Evolutionary conservation across 2,797 vertebrate species (phyloP), one percentile per base, ranked within the genome.

Genomic region (Chrysocyon brachyurus): DNA sequence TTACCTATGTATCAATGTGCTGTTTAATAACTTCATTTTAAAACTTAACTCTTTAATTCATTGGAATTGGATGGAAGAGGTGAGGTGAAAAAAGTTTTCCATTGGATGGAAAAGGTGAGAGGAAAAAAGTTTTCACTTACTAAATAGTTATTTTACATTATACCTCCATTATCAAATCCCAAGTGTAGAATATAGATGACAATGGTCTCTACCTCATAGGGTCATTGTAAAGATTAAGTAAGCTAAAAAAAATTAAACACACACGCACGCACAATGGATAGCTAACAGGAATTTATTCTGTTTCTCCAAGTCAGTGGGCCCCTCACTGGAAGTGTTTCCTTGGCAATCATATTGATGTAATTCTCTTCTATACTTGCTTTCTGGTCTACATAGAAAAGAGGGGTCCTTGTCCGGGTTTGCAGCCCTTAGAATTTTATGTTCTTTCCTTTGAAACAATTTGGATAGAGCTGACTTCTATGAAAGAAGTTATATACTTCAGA

Each of bases 381-480:
- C 52, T 75, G 21, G 40, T 87, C 16, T 77, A 15, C 21, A 16
- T 86, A 92, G 1, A 78, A 64, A 57, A 77, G 36, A 61, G 11
- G 26, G n/a, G n/a, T 93, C 16, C 33, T 96, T 90, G 83, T 79
- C 36, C 24, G 49, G 17, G 73, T 96, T 96, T 73, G 9, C 5
- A 87, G 57, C 5, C 31, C 90, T 93, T 73, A 75, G 21, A 40
- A 81, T 61, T 93, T 91, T 96, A 81, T 93, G 33, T 87, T 68
- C 31, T 64, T 6, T 57, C 28, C 68, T 93, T 87, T 87, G 61
- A 92, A 90, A 73, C 36, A 87, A 61, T 87, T 54, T 90, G n/a
- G 87, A 87, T 91, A 36, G 72, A 92, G 22, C n/a, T 75, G 15
- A 81, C 28, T 78, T 66, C 31, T 90, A 16, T 79, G 28, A 79